These are phyloP conservation scores for Danio choprae DNA, from an alignment of 2,797 vertebrate genomes.

Conservation along the genomic window DNA sequence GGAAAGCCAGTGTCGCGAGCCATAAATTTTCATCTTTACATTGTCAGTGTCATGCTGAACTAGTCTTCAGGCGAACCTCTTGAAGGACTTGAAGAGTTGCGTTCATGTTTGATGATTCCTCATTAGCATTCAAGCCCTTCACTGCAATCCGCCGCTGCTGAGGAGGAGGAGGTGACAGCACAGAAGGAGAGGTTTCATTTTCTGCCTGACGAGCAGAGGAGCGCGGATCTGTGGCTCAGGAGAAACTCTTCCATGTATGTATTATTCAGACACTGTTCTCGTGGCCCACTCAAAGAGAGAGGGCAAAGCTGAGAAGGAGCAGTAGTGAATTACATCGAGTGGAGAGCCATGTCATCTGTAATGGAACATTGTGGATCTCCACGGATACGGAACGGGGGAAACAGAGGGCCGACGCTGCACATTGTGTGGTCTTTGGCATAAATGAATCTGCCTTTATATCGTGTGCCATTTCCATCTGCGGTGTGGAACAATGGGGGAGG, in stretches of 20 bases:
- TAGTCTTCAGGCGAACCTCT: constrained; percentile 39
- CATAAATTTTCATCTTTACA: constrained; percentile 25
- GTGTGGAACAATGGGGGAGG: background rate
- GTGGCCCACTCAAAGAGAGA: constrained; percentile 26
- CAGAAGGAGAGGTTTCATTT: constrained; percentile 52
- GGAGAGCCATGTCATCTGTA: constrained; percentile 32
- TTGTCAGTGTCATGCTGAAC: constrained; percentile 23
- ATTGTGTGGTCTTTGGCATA: constrained; percentile 23
- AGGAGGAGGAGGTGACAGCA: constrained; percentile 10
- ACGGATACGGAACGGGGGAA: constrained; percentile 11
- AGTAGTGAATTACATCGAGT: constrained; percentile 40
- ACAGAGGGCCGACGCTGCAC: background rate
- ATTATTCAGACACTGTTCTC: constrained; percentile 50
- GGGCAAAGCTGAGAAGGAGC: constrained; percentile 15
- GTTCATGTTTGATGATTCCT: constrained; percentile 38
- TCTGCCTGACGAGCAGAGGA: constrained; percentile 39
- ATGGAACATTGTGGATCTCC: constrained; percentile 45
- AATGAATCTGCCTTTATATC: constrained; percentile 4
- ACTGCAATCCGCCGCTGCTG: background rate
- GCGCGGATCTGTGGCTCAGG: constrained; percentile 20
- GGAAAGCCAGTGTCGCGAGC: constrained; percentile 12
- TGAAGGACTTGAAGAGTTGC: constrained; percentile 42
- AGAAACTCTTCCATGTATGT: constrained; percentile 39
- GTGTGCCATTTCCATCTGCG: background rate
- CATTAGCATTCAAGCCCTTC: constrained; percentile 50